Evolutionary conservation across 2,888 invertebrate species (phyloP).

Genomic region (Pandemis corylana): DNA sequence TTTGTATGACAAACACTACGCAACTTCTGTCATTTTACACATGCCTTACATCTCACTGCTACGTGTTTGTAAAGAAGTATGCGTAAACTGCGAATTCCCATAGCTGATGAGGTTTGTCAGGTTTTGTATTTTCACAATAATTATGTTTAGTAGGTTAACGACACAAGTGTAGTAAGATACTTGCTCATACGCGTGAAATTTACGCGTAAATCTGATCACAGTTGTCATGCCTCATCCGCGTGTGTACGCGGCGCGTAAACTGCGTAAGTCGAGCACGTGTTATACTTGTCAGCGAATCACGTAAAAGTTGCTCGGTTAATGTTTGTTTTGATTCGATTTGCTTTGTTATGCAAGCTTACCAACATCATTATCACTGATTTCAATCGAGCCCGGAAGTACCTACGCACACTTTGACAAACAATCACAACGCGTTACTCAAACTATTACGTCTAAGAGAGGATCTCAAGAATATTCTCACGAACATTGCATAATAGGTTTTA

Average conservation of each 20-base stretch:
- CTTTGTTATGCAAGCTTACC: slow-evolving; percentile 33
- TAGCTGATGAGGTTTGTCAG: slow-evolving; percentile 19
- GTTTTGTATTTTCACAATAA: slow-evolving; percentile 23
- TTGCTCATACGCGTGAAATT: slow-evolving; percentile 23
- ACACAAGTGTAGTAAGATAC: slow-evolving; percentile 31
- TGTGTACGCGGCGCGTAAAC: slow-evolving; percentile 18
- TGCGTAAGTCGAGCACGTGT: not conserved
- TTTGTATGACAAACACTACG: slow-evolving; percentile 8
- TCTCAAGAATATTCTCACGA: slow-evolving; percentile 61
- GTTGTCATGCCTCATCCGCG: slow-evolving; percentile 4
- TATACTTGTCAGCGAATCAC: slow-evolving; percentile 9
- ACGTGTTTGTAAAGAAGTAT: not conserved
- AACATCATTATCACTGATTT: slow-evolving; percentile 28
- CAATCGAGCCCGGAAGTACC: slow-evolving; percentile 41
- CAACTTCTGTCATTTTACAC: not conserved
- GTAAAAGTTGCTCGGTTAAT: slow-evolving; percentile 10
- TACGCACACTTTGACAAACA: slow-evolving; percentile 45
- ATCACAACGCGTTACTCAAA: slow-evolving; percentile 50
- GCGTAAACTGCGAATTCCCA: slow-evolving; percentile 16
- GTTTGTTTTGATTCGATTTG: slow-evolving; percentile 28
- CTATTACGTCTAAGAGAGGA: slow-evolving; percentile 55
- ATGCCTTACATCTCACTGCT: not conserved
- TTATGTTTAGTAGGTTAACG: slow-evolving; percentile 35
- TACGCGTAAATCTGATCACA: slow-evolving; percentile 21
- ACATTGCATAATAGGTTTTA: slow-evolving; percentile 55